A percentile compares a stretch with the other conserved stretches of the same genome.
Evolutionary conservation across 2,888 invertebrate species (phyloP).

Genomic region (Drosophila lacicola): DNA sequence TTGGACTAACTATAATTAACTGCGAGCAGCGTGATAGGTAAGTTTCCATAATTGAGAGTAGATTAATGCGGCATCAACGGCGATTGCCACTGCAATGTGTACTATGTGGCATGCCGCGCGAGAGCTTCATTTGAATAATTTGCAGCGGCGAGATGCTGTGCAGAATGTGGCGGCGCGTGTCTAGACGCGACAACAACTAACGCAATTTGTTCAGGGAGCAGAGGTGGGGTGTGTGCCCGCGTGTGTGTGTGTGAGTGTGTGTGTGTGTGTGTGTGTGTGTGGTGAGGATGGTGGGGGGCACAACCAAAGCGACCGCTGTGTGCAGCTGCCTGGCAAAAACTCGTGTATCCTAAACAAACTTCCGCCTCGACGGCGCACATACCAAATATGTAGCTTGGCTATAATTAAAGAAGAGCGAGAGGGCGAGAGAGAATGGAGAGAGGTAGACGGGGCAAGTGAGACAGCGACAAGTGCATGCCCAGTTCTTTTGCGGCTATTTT

Average conservation of each 20-base stretch:
- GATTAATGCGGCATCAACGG: conserved; percentile 18
- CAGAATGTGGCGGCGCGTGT: conserved; percentile 23
- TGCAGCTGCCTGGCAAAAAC: conserved; percentile 54
- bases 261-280: neutral
- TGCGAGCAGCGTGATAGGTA: conserved; percentile 22
- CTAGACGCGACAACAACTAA: conserved; percentile 36
- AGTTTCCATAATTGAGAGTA: conserved; percentile 15
- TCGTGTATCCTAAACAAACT: conserved; percentile 72
- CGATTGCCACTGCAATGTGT: conserved; percentile 20
- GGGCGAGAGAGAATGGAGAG: neutral
- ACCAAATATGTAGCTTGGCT: conserved; percentile 54
- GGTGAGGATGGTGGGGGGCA: neutral
- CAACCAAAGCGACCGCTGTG: conserved; percentile 21
- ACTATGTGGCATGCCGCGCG: conserved; percentile 23
- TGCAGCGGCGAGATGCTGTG: conserved; percentile 2
- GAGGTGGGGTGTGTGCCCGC: neutral
- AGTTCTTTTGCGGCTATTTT: conserved; percentile 40
- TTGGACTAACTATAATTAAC: conserved; percentile 12
- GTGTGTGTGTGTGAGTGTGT: neutral
- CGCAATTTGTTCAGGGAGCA: conserved; percentile 1
- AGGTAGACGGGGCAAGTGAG: conserved; percentile 2
- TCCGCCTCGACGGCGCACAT: conserved; percentile 59
- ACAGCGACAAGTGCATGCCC: conserved; percentile 43
- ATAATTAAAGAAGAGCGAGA: conserved; percentile 58
- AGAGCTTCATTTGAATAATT: conserved; percentile 41